phyloP scores from a whole-genome alignment of 2,888 invertebrate species.

The Hylaea fasciaria region DNA sequence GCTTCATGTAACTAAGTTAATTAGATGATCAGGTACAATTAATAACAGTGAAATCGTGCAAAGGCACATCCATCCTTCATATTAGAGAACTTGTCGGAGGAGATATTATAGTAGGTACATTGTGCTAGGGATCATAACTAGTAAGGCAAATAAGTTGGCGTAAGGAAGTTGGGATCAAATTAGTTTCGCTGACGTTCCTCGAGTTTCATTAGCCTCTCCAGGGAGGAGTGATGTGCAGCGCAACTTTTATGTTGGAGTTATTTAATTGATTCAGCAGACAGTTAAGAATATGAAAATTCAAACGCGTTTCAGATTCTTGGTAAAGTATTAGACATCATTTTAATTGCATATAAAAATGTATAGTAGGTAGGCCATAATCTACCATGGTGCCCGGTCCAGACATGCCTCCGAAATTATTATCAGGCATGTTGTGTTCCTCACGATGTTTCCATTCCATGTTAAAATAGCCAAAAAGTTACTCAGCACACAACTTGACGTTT shows the following conservation, averaged over 20 bases:
- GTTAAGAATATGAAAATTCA: constrained; percentile 5
- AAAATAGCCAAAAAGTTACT: too few relatives aligned
- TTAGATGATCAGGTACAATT: not conserved
- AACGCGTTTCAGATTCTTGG: not conserved
- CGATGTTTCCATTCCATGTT: too few relatives aligned
- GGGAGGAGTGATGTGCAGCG: constrained; percentile 52
- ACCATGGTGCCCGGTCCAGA: too few relatives aligned
- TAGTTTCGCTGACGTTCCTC: constrained; percentile 72
- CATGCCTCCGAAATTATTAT: too few relatives aligned
- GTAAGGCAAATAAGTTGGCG: constrained; percentile 70
- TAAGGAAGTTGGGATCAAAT: constrained; percentile 75
- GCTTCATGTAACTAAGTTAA: too few relatives aligned
- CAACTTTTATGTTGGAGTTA: constrained; percentile 19
- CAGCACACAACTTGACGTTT: too few relatives aligned
- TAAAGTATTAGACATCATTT: not conserved
- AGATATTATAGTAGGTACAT: constrained; percentile 70
- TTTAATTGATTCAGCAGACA: constrained; percentile 26
- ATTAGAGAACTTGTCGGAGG: constrained; percentile 45
- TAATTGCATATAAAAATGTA: too few relatives aligned
- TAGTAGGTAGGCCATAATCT: too few relatives aligned
- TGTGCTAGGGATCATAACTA: constrained; percentile 72
- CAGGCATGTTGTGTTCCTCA: too few relatives aligned
- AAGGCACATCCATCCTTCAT: constrained; percentile 47
- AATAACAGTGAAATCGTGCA: constrained; percentile 41
- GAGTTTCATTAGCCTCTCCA: constrained; percentile 73